These are phyloP conservation scores for Conomelus anceps DNA, from an alignment of 2,888 invertebrate species.

Conservation along the genomic window DNA sequence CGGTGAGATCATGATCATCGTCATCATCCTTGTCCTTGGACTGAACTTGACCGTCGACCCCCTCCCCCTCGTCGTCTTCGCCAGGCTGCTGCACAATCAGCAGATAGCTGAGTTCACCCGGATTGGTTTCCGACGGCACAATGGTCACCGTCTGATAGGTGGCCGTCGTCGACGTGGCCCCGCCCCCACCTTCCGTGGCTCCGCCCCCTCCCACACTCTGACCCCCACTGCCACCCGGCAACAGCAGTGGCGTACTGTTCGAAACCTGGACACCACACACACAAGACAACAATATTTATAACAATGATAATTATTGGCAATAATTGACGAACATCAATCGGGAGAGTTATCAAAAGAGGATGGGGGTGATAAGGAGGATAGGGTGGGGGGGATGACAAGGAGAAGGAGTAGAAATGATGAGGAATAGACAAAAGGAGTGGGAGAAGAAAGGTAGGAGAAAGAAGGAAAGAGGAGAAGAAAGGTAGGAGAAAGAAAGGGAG, in stretches of 20 bases:
- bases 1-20: constrained; percentile 52
- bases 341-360: too few relatives aligned
- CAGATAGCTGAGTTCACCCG: constrained; percentile 80
- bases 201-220: neutral
- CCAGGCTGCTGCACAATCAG: constrained; percentile 70
- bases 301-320: too few relatives aligned
- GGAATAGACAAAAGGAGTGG: too few relatives aligned
- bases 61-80: constrained; percentile 49
- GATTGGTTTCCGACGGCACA: constrained; percentile 67
- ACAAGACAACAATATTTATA: too few relatives aligned
- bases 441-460: too few relatives aligned
- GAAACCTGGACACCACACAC: too few relatives aligned
- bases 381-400: too few relatives aligned
- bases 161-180: constrained; percentile 66
- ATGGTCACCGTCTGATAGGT: constrained; percentile 76
- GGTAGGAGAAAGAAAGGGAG: too few relatives aligned
- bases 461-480: too few relatives aligned
- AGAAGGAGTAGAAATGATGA: too few relatives aligned
- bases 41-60: constrained; percentile 43
- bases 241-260: neutral
- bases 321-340: too few relatives aligned
- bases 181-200: constrained; percentile 37
- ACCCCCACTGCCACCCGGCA: neutral
- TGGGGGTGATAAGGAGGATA: too few relatives aligned
- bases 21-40: constrained; percentile 43